Evolutionary conservation across 1,140 invertebrate species (phyloP).

Genomic region (Leucophenga varia): DNA sequence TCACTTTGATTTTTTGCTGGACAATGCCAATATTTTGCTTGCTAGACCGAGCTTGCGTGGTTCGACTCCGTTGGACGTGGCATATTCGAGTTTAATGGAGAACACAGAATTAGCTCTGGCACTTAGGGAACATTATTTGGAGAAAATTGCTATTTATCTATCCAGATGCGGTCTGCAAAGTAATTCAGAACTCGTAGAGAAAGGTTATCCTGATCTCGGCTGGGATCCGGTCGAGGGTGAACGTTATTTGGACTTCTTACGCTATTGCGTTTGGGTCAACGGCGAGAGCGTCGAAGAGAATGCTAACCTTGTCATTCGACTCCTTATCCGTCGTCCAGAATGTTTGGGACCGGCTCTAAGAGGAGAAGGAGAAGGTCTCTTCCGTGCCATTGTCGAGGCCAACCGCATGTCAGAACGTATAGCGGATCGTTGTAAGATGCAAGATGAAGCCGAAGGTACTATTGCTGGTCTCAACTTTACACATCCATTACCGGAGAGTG

Average conservation of each 20-base stretch:
- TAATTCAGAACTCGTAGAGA: slow-evolving; percentile 95
- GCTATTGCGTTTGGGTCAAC: slow-evolving; percentile 99
- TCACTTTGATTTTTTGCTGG: slow-evolving; percentile 95
- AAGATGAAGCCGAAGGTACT: slow-evolving; percentile 66
- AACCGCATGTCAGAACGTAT: slow-evolving; percentile 93
- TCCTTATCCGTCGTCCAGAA: slow-evolving; percentile 96
- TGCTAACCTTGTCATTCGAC: slow-evolving; percentile 96
- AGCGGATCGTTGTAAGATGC: slow-evolving; percentile 72
- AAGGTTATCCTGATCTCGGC: slow-evolving; percentile 98
- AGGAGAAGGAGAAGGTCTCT: slow-evolving; percentile 96
- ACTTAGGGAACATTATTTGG: slow-evolving; percentile 93
- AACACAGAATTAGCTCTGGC: slow-evolving; percentile 99
- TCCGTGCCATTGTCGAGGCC: slow-evolving; percentile 94
- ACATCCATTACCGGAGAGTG: slow-evolving; percentile 90
- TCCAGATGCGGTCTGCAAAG: slow-evolving; percentile 95
- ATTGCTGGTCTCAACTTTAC: slow-evolving; percentile 63
- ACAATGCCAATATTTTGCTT: slow-evolving; percentile 98
- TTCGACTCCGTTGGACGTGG: slow-evolving; percentile 97
- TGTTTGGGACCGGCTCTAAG: slow-evolving; percentile 96
- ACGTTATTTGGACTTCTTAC: slow-evolving; percentile 94
- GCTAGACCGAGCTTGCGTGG: slow-evolving; percentile 93
- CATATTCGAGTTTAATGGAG: slow-evolving; percentile 99
- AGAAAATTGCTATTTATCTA: slow-evolving; percentile 97
- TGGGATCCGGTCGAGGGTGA: slow-evolving; percentile 99
- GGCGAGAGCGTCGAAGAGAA: slow-evolving; percentile 99